Evolutionary conservation across 92 coral and sea anemone genomes (phyloP).

Genomic region (Epizoanthus scotinus): DNA sequence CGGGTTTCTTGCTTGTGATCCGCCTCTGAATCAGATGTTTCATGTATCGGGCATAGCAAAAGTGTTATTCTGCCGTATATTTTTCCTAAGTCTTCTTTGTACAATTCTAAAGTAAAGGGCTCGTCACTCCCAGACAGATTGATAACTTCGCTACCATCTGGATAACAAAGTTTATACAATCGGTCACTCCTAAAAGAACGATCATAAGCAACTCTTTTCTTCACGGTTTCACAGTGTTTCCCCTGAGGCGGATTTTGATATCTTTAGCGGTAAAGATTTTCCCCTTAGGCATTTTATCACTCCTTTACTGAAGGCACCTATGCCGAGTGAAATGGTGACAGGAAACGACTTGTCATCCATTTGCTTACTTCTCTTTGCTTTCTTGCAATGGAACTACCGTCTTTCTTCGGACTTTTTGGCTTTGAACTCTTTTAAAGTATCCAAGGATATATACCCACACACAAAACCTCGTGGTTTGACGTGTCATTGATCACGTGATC

Average conservation of each 20-base stretch:
- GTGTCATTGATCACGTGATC: too few species aligned
- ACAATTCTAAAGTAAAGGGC: conserved; percentile 62
- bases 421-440: background rate
- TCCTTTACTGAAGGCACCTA: background rate
- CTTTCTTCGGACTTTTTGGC: too few species aligned
- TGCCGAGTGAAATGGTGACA: background rate
- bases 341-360: too few species aligned
- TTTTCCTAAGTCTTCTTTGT: conserved; percentile 64
- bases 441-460: too few species aligned
- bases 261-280: background rate
- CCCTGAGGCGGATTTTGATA: background rate
- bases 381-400: too few species aligned
- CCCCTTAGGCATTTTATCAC: background rate
- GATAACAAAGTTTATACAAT: conserved; percentile 54
- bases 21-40: conserved; percentile 27
- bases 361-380: too few species aligned
- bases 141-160: conserved; percentile 65
- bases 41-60: conserved; percentile 28
- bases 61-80: conserved; percentile 43
- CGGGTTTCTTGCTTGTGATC: conserved; percentile 12
- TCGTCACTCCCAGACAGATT: conserved; percentile 64
- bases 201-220: background rate
- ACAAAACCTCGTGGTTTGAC: too few species aligned
- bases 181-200: background rate
- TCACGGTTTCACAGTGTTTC: background rate